phyloP scores from a whole-genome alignment of 2,113 vertebrate genomes.

The Cyprinus carpio region DNA sequence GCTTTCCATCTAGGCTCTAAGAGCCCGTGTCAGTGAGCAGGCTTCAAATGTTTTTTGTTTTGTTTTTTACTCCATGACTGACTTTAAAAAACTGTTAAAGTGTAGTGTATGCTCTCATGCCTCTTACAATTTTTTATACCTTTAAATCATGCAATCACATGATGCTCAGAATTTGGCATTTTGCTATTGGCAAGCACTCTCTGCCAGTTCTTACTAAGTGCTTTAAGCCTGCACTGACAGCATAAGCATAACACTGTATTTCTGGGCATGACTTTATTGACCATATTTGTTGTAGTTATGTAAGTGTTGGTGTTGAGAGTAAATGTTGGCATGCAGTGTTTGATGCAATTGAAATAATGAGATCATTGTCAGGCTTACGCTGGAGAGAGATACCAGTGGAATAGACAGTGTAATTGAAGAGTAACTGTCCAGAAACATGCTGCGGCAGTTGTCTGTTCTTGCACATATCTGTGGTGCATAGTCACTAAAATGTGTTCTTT shows the following conservation, averaged over 20 bases:
- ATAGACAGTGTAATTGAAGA: background rate
- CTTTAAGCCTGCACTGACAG: background rate
- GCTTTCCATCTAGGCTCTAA: conserved; percentile 24
- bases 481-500: conserved; percentile 21
- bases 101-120: conserved; percentile 41
- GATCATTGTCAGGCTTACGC: background rate
- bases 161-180: conserved; percentile 11
- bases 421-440: background rate
- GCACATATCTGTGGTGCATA: background rate
- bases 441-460: background rate
- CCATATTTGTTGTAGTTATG: conserved; percentile 16
- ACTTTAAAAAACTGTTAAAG: conserved; percentile 44
- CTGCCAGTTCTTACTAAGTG: background rate
- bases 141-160: conserved; percentile 50
- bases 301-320: conserved; percentile 32
- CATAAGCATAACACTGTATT: conserved; percentile 13
- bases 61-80: conserved; percentile 35
- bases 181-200: conserved; percentile 22
- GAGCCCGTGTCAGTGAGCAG: conserved; percentile 13
- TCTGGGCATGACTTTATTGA: background rate
- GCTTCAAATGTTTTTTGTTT: background rate
- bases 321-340: background rate
- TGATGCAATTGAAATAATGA: background rate
- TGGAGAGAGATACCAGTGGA: conserved; percentile 1
- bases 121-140: conserved; percentile 44